Evolutionary conservation across 2,888 invertebrate genomes (phyloP).

Genomic region (Cynaeus angustus): DNA sequence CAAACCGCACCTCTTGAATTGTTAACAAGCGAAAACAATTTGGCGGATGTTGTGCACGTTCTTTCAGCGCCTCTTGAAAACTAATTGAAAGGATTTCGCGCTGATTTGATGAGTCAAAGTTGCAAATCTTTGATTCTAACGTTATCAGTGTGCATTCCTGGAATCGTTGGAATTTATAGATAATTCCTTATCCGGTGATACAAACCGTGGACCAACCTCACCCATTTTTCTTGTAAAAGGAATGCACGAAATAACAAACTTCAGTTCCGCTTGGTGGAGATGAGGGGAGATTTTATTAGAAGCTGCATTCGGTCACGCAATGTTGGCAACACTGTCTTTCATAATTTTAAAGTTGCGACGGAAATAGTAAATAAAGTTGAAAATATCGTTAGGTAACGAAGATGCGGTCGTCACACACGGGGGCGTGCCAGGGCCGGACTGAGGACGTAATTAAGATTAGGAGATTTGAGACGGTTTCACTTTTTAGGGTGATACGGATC

Average conservation of each 20-base stretch:
- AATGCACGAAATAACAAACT: constrained; percentile 2
- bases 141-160: neutral
- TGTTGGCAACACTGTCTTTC: constrained; percentile 61
- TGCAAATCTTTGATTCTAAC: too few relatives aligned
- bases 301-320: constrained; percentile 47
- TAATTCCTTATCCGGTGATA: too few relatives aligned
- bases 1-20: constrained; percentile 8
- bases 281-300: constrained; percentile 46
- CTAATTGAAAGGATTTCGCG: neutral
- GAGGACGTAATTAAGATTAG: neutral
- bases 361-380: constrained; percentile 43
- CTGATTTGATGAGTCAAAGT: neutral
- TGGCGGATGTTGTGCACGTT: constrained; percentile 18
- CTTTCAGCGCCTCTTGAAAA: neutral
- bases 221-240: constrained; percentile 2
- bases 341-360: constrained; percentile 57
- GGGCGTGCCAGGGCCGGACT: constrained; percentile 18
- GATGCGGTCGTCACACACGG: constrained; percentile 8
- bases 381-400: constrained; percentile 43
- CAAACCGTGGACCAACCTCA: too few relatives aligned
- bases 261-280: constrained; percentile 35
- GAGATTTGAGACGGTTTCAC: too few relatives aligned
- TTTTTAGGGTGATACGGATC: too few relatives aligned
- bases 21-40: constrained; percentile 18
- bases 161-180: too few relatives aligned